Evolutionary conservation across 2,797 vertebrate species (phyloP).

Genomic region (Cuniculus paca): DNA sequence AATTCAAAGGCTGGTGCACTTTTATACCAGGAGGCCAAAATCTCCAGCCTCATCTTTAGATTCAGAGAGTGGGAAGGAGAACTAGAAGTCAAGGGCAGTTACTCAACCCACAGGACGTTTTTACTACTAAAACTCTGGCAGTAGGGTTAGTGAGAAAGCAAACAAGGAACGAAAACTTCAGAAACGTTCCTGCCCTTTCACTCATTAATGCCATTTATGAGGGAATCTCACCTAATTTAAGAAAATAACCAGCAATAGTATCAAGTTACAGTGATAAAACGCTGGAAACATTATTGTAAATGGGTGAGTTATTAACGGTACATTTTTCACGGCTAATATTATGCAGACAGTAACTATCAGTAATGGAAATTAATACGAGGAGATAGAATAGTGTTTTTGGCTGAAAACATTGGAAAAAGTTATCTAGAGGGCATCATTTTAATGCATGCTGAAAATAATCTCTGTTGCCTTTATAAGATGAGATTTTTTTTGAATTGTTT

Average conservation of each 20-base stretch:
- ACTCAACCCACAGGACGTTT: neutral
- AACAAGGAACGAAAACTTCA: neutral
- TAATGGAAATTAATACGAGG: neutral
- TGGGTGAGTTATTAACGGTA: neutral
- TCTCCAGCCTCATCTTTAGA: neutral
- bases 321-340: neutral
- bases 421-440: neutral
- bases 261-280: neutral
- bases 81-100: neutral
- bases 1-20: neutral
- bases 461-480: neutral
- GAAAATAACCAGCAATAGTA: neutral
- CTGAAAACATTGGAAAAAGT: neutral
- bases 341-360: neutral
- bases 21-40: neutral
- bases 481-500: neutral
- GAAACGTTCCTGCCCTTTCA: neutral
- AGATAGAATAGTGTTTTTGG: neutral
- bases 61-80: slow-evolving; percentile 28
- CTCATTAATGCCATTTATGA: neutral
- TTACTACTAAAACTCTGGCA: slow-evolving; percentile 36
- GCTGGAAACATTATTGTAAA: neutral
- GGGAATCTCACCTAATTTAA: neutral
- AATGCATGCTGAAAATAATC: neutral
- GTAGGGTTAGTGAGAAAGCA: neutral